Percentiles rank a stretch among this genome's conserved stretches.
Conservation (phyloP, 23 tunicate genomes). For the Ciona savignyi region DNA sequence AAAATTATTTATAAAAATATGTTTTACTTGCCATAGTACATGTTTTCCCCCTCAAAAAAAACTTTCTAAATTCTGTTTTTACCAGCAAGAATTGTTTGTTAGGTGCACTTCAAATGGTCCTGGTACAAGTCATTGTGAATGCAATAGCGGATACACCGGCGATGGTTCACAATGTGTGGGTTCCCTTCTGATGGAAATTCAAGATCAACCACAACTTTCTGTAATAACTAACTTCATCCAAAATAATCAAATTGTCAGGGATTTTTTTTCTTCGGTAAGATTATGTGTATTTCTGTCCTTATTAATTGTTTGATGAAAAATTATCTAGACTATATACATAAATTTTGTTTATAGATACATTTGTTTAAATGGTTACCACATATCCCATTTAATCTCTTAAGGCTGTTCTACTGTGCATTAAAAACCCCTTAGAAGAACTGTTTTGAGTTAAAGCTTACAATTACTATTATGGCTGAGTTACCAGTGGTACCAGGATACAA, state of each 20-base stretch:
- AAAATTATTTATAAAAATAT: too few relatives aligned
- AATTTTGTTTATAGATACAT: not conserved
- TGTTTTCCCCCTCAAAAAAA: too few relatives aligned
- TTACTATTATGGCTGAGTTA: too few relatives aligned
- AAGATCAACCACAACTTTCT: conserved; percentile 27
- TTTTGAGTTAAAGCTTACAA: too few relatives aligned
- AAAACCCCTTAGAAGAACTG: not conserved
- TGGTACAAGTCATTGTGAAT: conserved; percentile 15
- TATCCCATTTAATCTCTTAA: too few relatives aligned
- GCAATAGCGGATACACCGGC: conserved; percentile 15
- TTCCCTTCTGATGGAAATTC: conserved; percentile 41
- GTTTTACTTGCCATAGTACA: too few relatives aligned
- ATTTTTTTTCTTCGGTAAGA: conserved; percentile 28
- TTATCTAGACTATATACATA: too few relatives aligned
- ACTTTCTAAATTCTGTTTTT: too few relatives aligned
- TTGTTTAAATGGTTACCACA: too few relatives aligned
- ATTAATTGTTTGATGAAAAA: not conserved
- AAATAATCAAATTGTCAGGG: conserved; percentile 11
- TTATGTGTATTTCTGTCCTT: not conserved
- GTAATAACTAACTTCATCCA: conserved; percentile 17
- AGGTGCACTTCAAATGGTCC: conserved; percentile 27
- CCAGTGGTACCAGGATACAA: too few relatives aligned
- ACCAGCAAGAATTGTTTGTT: not conserved
- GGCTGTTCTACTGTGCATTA: not conserved
- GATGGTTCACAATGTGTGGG: conserved; percentile 42